A percentile compares a stretch with the other conserved stretches of the same genome.
Evolutionary conservation across 2,113 vertebrate species (phyloP).

Genomic region (Rattus norvegicus): DNA sequence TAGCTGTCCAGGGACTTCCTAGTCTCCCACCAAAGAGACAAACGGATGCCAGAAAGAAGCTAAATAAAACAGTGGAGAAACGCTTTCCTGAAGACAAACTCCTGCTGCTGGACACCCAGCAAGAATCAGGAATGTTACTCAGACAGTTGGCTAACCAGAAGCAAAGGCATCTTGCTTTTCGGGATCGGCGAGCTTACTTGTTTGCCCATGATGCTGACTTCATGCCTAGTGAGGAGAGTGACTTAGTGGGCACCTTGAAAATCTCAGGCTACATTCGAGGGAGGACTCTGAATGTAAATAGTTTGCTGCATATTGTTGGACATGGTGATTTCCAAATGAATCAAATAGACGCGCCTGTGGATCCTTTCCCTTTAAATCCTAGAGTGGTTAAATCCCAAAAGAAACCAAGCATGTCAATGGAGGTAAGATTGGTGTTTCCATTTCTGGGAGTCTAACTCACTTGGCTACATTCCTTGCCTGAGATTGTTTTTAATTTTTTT

Average conservation of each 20-base stretch:
- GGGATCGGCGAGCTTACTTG: slow-evolving; percentile 92
- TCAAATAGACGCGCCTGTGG: slow-evolving; percentile 93
- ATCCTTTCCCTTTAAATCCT: slow-evolving; percentile 91
- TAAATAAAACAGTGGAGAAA: slow-evolving; percentile 90
- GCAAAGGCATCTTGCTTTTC: slow-evolving; percentile 92
- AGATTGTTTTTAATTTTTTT: not conserved
- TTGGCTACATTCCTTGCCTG: not conserved
- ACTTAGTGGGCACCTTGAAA: slow-evolving; percentile 90
- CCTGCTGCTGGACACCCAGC: slow-evolving; percentile 90
- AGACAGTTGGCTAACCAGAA: slow-evolving; percentile 93
- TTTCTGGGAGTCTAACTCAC: not conserved
- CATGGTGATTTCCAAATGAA: slow-evolving; percentile 97
- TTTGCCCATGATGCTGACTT: slow-evolving; percentile 90
- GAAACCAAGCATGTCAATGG: slow-evolving; percentile 87
- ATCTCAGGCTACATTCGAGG: slow-evolving; percentile 96
- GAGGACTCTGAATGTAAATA: slow-evolving; percentile 89
- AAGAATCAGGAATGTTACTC: slow-evolving; percentile 91
- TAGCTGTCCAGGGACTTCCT: slow-evolving; percentile 92
- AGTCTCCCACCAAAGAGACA: slow-evolving; percentile 92
- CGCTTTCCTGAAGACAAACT: slow-evolving; percentile 93
- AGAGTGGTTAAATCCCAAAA: slow-evolving; percentile 83
- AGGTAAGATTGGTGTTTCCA: slow-evolving; percentile 81
- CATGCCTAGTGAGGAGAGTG: slow-evolving; percentile 83
- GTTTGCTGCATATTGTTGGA: slow-evolving; percentile 94
- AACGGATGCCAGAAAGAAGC: slow-evolving; percentile 89